phyloP scores from a whole-genome alignment of 1,140 invertebrate species.

The Periplaneta americana region DNA sequence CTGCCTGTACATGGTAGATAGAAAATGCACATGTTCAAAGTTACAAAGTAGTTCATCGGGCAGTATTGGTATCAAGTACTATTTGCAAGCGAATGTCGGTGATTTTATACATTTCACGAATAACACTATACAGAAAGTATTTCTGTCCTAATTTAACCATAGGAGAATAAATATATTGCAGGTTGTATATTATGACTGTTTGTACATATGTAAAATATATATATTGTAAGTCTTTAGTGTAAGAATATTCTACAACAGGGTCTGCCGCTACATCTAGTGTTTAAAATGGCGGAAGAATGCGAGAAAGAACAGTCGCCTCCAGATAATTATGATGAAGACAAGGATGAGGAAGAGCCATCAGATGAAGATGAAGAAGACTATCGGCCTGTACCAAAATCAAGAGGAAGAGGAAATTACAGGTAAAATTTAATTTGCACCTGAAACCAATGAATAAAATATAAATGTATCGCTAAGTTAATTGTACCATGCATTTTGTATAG shows the following conservation, averaged over 20 bases:
- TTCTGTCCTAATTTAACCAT: not conserved
- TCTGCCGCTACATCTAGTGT: not conserved
- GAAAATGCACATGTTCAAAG: not conserved
- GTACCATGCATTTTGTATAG: no score
- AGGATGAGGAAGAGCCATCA: conserved; percentile 6
- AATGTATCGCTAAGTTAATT: no score
- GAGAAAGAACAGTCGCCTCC: conserved; percentile 1
- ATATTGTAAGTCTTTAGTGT: not conserved
- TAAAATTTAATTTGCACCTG: not conserved
- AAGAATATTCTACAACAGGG: not conserved
- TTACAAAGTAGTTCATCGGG: not conserved
- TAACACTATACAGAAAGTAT: no score
- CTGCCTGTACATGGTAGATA: not conserved
- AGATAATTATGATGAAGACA: conserved; percentile 12
- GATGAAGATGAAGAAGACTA: conserved; percentile 19
- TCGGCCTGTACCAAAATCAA: conserved; percentile 7
- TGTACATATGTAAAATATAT: not conserved
- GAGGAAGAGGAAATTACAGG: conserved; percentile 19
- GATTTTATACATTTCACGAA: not conserved
- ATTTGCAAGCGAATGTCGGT: not conserved
- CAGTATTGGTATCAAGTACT: not conserved
- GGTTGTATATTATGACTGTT: not conserved
- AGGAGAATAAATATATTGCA: not conserved
- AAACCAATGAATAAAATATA: no score
- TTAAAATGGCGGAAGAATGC: conserved; percentile 12